Conservation (phyloP, 2,113 vertebrate species). For the Oncorhynchus nerka region DNA sequence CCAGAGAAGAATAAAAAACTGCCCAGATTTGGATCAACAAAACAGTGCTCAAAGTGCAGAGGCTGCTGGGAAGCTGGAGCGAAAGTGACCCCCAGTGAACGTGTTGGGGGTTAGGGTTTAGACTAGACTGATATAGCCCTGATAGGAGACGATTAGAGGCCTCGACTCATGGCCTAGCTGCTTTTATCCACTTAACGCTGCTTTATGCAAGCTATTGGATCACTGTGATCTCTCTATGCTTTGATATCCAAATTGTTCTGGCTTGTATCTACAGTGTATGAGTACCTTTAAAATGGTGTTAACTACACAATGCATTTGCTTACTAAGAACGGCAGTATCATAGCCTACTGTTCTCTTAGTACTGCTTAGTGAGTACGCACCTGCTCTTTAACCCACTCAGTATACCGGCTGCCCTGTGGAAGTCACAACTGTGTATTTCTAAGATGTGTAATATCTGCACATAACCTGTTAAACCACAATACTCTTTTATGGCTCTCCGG, state of each 20-base stretch:
- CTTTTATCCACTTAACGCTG: too few species aligned
- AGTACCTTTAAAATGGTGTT: too few species aligned
- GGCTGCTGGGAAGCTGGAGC: not conserved
- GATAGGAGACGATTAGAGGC: not conserved
- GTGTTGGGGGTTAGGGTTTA: not conserved
- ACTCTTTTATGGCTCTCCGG: constrained; percentile 24
- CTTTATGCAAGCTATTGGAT: not conserved
- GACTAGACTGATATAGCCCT: constrained; percentile 1
- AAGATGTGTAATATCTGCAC: too few species aligned
- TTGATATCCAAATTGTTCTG: too few species aligned
- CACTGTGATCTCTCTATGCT: not conserved
- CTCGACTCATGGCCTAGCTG: too few species aligned
- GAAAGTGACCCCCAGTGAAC: not conserved
- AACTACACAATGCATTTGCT: too few species aligned
- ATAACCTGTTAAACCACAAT: constrained; percentile 14
- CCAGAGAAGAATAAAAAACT: constrained; percentile 29
- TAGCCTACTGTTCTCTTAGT: not conserved
- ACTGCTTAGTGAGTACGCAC: not conserved
- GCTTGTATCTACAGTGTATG: too few species aligned
- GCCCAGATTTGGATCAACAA: not conserved
- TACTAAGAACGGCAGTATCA: too few species aligned
- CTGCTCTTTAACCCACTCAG: not conserved
- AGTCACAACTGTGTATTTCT: too few species aligned
- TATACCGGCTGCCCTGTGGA: too few species aligned
- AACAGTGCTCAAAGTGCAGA: not conserved